Evolutionary conservation across 2,888 invertebrate species (phyloP).

Genomic region (Hirtodrosophila cameraria): DNA sequence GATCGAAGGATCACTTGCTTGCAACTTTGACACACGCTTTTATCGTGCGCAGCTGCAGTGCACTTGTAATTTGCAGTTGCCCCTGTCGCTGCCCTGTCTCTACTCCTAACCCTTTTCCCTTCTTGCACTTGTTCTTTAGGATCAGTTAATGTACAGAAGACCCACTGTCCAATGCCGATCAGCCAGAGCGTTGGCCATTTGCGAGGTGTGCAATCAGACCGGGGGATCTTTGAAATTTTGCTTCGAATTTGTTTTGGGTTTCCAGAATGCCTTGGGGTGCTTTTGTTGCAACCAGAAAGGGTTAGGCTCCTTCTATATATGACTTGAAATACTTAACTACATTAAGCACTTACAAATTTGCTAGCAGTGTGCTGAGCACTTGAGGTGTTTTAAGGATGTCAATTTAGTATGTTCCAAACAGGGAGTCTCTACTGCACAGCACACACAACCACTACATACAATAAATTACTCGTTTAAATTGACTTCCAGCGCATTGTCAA

Average conservation of each 20-base stretch:
- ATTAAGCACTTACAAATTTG: slow-evolving; percentile 52
- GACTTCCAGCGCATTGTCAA: slow-evolving; percentile 40
- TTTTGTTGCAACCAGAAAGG: slow-evolving; percentile 5
- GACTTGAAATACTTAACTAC: slow-evolving; percentile 46
- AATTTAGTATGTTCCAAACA: slow-evolving; percentile 2
- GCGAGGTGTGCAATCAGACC: slow-evolving; percentile 68
- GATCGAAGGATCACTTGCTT: slow-evolving; percentile 24
- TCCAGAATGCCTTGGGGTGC: background rate
- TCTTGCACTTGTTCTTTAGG: too few relatives aligned
- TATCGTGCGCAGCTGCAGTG: slow-evolving; percentile 38
- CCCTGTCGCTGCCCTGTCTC: background rate
- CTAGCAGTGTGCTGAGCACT: slow-evolving; percentile 13
- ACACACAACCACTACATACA: background rate
- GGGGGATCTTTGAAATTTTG: slow-evolving; percentile 57
- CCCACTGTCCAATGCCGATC: slow-evolving; percentile 2
- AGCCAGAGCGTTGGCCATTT: slow-evolving; percentile 7
- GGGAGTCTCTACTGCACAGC: background rate
- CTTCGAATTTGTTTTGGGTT: slow-evolving; percentile 25
- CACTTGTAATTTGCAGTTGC: slow-evolving; percentile 47
- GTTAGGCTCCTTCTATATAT: slow-evolving; percentile 17
- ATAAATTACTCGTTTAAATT: slow-evolving; percentile 65
- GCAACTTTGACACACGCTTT: slow-evolving; percentile 32
- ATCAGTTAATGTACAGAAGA: too few relatives aligned
- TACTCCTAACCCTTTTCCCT: background rate
- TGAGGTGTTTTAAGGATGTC: slow-evolving; percentile 36